These are phyloP conservation scores for Lithobates pipiens DNA, from an alignment of 2,797 vertebrate genomes.

Conservation along the genomic window DNA sequence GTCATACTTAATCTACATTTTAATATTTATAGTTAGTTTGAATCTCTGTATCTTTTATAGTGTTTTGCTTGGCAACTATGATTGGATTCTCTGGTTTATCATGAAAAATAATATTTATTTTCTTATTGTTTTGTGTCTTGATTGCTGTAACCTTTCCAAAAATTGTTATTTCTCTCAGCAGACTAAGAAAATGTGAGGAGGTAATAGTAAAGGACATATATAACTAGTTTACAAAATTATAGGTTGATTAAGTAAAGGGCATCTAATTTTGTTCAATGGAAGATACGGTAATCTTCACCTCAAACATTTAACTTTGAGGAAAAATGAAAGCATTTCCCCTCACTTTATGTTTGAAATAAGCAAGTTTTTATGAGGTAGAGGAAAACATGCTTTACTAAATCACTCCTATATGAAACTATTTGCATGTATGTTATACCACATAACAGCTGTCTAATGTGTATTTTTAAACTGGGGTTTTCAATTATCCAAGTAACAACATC, in stretches of 20 bases:
- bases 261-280: not conserved
- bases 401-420: too few species aligned
- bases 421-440: too few species aligned
- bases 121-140: conserved; percentile 15
- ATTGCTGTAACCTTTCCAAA: conserved; percentile 41
- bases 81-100: conserved; percentile 29
- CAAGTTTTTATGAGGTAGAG: too few species aligned
- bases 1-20: conserved; percentile 8
- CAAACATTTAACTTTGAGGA: too few species aligned
- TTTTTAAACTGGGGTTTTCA: too few species aligned
- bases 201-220: not conserved
- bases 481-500: too few species aligned
- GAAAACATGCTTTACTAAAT: too few species aligned
- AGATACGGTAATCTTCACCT: not conserved
- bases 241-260: not conserved
- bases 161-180: conserved; percentile 30
- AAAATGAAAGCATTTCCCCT: too few species aligned
- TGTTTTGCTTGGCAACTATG: conserved; percentile 10
- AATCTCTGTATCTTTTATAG: not conserved
- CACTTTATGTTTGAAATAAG: too few species aligned
- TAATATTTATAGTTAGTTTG: conserved; percentile 11
- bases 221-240: not conserved
- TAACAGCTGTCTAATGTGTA: too few species aligned
- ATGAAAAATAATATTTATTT: conserved; percentile 26
- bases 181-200: not conserved